These are phyloP conservation scores for Sebastes alutus DNA, from an alignment of 2,797 vertebrate genomes.

Conservation along the genomic window DNA sequence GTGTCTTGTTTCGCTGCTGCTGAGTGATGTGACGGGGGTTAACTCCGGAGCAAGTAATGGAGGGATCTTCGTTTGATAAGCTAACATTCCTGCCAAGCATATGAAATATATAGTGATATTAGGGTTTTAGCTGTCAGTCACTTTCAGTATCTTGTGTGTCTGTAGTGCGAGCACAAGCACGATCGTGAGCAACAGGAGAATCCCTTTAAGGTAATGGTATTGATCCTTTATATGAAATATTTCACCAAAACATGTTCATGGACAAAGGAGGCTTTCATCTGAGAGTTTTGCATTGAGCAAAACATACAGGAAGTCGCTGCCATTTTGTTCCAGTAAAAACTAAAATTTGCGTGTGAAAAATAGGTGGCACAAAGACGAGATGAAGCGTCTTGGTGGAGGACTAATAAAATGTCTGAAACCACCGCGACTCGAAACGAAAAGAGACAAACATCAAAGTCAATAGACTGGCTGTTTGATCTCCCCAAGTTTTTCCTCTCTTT, in stretches of 20 bases:
- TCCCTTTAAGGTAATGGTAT: neutral
- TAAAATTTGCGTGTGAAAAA: conserved; percentile 51
- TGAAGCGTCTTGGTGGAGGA: conserved; percentile 65
- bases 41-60: too few relatives aligned
- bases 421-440: conserved; percentile 62
- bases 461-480: conserved; percentile 74
- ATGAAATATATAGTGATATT: too few relatives aligned
- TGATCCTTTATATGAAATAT: neutral
- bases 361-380: conserved; percentile 60
- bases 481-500: conserved; percentile 61
- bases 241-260: neutral
- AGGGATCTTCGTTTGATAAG: too few relatives aligned
- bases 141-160: too few relatives aligned
- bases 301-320: neutral
- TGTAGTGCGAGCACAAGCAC: too few relatives aligned
- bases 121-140: too few relatives aligned
- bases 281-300: neutral
- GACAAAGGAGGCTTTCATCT: neutral
- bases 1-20: too few relatives aligned
- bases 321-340: conserved; percentile 22
- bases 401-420: conserved; percentile 77
- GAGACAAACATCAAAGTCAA: conserved; percentile 80
- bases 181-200: too few relatives aligned
- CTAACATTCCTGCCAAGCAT: too few relatives aligned
- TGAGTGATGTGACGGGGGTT: too few relatives aligned